phyloP scores from a whole-genome alignment of 53 echinoderm and acorn worm species.

The Echinometra lucunter region DNA sequence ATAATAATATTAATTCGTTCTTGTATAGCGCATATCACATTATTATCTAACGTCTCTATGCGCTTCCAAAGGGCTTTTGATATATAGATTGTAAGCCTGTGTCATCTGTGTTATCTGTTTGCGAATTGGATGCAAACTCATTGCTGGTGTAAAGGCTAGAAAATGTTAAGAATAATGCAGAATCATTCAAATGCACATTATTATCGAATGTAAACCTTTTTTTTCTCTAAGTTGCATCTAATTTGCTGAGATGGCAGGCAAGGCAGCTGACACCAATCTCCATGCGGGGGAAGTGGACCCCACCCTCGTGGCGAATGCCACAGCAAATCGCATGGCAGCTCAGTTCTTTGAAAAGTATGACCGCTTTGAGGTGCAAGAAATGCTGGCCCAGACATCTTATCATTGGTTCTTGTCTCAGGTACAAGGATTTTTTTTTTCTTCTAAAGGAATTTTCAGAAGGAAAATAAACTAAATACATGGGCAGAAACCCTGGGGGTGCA shows the following conservation, averaged over 20 bases:
- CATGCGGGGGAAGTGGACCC: slow-evolving; percentile 81
- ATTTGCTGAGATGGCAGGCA: slow-evolving; percentile 44
- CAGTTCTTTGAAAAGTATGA: slow-evolving; percentile 97
- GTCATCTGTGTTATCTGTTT: background rate
- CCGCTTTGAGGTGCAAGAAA: slow-evolving; percentile 95
- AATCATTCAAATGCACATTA: background rate
- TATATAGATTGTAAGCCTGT: too few species aligned
- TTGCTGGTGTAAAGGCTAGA: background rate
- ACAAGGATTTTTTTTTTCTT: background rate
- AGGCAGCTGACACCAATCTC: slow-evolving; percentile 53
- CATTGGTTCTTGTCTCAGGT: slow-evolving; percentile 92
- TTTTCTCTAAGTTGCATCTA: background rate
- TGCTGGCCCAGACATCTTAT: slow-evolving; percentile 91
- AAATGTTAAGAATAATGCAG: background rate
- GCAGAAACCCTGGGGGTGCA: too few species aligned
- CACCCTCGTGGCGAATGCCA: slow-evolving; percentile 86
- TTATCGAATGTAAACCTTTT: background rate
- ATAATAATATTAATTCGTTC: too few species aligned
- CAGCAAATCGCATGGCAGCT: slow-evolving; percentile 93
- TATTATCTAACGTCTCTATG: too few species aligned
- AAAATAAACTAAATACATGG: too few species aligned
- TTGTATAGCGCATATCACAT: too few species aligned
- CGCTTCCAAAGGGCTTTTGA: too few species aligned
- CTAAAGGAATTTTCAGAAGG: too few species aligned
- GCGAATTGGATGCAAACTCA: background rate